Evolutionary conservation across 2,888 invertebrate species (phyloP), one percentile per base, ranked within the genome.

Genomic region (Scaptomyza reducta): DNA sequence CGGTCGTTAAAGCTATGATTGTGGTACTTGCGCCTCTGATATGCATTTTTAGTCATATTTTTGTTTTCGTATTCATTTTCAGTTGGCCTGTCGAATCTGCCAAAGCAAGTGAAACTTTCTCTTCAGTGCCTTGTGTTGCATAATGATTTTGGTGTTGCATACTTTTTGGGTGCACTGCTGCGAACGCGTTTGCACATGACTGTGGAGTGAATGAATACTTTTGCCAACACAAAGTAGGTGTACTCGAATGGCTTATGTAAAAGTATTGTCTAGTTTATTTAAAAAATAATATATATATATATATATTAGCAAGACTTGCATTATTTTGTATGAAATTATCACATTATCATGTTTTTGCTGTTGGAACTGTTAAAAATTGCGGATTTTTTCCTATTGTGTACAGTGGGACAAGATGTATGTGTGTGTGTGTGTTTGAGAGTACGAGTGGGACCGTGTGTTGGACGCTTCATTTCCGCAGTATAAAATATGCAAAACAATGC

Each of bases 401-500:
- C 49, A 65, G 35, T 53, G 66, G 46, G 33, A 14, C 56, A 29
- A 40, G 3, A 10, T 13, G 22, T 33, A 25, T 41, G 46, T 29
- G 29, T 45, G 22, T 41, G 40, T 47, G 42, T 66, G 41, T 55
- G 42, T 22, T 22, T 22, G 22, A 22, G 22, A 22, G 22, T 44
- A 46, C 35, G 42, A 69, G 42, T 63, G 46, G 49, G 38, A 27
- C 27, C 56, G 56, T 57, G 46, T 63, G 70, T 62, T 66, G 79
- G 70, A 73, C 51, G 70, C 69, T 62, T 75, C 87, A 83, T 79
- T 83, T 87, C 71, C 79, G 87, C 81, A 57, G 62, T 67, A 87
- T 84, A 82, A 87, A 84, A 84, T 84, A 84, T 84, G 84, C 84
- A 84, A 87, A 84, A 79, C 82, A 84, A 85, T 76, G 87, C 85